phyloP scores from a whole-genome alignment of 2,113 vertebrate species.

The Tretioscincus oriximinensis region DNA sequence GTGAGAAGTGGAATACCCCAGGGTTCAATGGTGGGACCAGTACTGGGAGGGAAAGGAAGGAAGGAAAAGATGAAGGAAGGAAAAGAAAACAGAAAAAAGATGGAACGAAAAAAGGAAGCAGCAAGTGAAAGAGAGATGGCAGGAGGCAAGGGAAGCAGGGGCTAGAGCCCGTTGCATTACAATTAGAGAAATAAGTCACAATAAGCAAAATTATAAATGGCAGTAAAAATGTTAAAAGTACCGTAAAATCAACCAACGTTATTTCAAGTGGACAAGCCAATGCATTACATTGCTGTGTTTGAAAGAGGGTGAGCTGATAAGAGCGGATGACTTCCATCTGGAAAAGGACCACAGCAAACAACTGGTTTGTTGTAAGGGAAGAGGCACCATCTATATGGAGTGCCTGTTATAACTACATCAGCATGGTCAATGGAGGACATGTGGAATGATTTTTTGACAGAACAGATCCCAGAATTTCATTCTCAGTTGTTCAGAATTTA shows the following conservation, averaged over 20 bases:
- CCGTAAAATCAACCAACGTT: background rate
- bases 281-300: background rate
- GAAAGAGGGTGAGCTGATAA: background rate
- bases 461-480: background rate
- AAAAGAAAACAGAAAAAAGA: no score
- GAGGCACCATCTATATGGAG: no score
- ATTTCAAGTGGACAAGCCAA: background rate
- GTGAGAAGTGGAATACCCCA: no score
- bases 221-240: background rate
- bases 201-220: background rate
- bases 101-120: no score
- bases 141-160: no score
- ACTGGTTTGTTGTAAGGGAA: background rate
- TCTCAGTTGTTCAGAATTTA: slow-evolving; percentile 48
- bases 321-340: background rate
- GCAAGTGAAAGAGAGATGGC: no score
- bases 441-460: background rate
- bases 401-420: background rate
- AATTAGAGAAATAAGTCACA: background rate
- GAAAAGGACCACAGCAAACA: background rate
- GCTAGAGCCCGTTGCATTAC: no score
- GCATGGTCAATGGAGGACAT: background rate
- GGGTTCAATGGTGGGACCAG: no score
- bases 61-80: no score
- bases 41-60: no score